phyloP scores from a whole-genome alignment of 37 sponge, comb jelly and placozoan genomes.

The Geodia barretti region DNA sequence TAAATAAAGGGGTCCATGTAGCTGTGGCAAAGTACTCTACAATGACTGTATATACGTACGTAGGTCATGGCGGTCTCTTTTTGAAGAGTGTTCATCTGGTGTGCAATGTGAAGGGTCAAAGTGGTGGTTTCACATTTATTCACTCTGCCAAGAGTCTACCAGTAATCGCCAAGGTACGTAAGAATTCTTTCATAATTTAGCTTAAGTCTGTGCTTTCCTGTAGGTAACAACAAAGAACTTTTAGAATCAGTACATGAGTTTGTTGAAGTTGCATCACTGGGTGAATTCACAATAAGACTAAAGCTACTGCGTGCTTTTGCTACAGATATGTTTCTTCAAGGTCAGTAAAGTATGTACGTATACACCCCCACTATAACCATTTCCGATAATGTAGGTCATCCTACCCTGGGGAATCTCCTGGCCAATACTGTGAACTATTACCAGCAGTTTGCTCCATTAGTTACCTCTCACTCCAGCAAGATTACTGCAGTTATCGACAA shows the following conservation, averaged over 20 bases:
- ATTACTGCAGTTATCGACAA: slow-evolving; percentile 67
- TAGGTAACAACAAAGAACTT: background rate
- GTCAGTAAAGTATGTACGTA: too few species aligned
- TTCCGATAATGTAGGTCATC: slow-evolving; percentile 27
- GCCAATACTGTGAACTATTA: slow-evolving; percentile 61
- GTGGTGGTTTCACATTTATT: slow-evolving; percentile 83
- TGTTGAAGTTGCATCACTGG: slow-evolving; percentile 65
- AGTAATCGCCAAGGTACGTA: background rate
- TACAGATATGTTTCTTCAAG: slow-evolving; percentile 8
- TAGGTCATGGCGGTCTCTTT: slow-evolving; percentile 65
- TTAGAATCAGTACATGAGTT: slow-evolving; percentile 45
- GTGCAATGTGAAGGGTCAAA: background rate
- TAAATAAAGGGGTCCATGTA: slow-evolving; percentile 5
- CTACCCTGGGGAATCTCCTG: slow-evolving; percentile 9
- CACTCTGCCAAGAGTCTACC: slow-evolving; percentile 16
- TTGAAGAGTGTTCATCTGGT: slow-evolving; percentile 23
- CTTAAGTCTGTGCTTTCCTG: background rate
- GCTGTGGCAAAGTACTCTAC: background rate
- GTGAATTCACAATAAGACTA: slow-evolving; percentile 67
- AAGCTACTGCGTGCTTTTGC: slow-evolving; percentile 43
- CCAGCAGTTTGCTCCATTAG: slow-evolving; percentile 59
- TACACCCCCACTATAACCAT: too few species aligned
- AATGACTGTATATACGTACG: background rate
- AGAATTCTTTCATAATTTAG: too few species aligned
- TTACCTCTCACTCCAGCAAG: slow-evolving; percentile 31